These are phyloP conservation scores for Melanotaenia trifasciata DNA, from an alignment of 2,797 vertebrate species.

Conservation along the genomic window DNA sequence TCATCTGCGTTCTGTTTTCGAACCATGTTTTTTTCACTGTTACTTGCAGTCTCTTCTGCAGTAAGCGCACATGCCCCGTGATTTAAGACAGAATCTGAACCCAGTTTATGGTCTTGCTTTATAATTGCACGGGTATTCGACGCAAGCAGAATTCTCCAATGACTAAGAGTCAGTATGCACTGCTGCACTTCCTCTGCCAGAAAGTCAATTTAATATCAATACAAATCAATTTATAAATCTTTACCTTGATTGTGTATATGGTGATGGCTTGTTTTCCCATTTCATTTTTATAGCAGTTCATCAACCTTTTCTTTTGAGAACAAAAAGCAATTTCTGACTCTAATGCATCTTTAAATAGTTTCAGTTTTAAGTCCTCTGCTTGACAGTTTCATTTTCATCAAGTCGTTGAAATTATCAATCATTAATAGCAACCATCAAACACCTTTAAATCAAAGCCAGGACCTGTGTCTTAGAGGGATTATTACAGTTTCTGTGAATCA, in stretches of 20 bases:
- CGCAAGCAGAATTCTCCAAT: constrained; percentile 4
- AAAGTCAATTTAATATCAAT: constrained; percentile 67
- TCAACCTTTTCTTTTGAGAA: constrained; percentile 50
- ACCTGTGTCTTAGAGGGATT: constrained; percentile 28
- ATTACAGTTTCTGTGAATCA: constrained; percentile 27
- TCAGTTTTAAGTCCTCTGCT: constrained; percentile 44
- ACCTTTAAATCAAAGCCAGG: constrained; percentile 50
- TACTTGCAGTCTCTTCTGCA: constrained; percentile 45
- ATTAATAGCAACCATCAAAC: constrained; percentile 54
- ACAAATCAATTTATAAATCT: constrained; percentile 68
- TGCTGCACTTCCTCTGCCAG: constrained; percentile 41
- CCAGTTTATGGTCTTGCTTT: constrained; percentile 72
- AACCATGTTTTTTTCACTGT: constrained; percentile 53
- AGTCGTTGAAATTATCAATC: constrained; percentile 61
- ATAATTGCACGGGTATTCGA: too few relatives aligned
- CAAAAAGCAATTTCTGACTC: constrained; percentile 43
- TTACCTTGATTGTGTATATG: constrained; percentile 48
- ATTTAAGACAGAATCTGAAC: constrained; percentile 69
- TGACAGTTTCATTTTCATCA: constrained; percentile 23
- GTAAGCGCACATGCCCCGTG: constrained; percentile 57
- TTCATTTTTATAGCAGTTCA: constrained; percentile 35
- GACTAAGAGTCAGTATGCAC: constrained; percentile 59
- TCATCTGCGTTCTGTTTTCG: constrained; percentile 13
- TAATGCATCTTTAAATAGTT: constrained; percentile 58
- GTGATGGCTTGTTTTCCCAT: constrained; percentile 29